Evolutionary conservation across 92 coral and sea anemone species (phyloP).

Genomic region (Epizoanthus fatuus): DNA sequence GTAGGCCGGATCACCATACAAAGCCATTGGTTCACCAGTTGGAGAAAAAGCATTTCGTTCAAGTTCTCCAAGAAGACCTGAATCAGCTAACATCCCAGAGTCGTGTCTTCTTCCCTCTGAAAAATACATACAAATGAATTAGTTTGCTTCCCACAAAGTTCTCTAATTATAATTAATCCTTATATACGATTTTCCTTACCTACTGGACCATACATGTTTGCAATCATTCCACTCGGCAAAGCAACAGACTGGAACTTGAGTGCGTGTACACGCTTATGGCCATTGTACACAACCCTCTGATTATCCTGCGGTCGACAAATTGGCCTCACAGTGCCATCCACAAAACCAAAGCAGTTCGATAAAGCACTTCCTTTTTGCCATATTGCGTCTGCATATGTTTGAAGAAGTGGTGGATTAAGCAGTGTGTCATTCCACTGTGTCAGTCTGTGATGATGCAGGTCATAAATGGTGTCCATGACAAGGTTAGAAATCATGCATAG

Average conservation of each 20-base stretch:
- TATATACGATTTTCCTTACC: not conserved
- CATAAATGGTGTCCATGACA: not conserved
- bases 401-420: not conserved
- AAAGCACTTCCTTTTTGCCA: not conserved
- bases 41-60: conserved; percentile 3
- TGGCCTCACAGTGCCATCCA: conserved; percentile 2
- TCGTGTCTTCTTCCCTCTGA: conserved; percentile 17
- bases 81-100: not conserved
- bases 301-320: conserved; percentile 9
- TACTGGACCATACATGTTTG: conserved; percentile 19
- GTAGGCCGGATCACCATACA: conserved; percentile 1
- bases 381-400: not conserved
- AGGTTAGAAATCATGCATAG: not conserved
- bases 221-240: conserved; percentile 1
- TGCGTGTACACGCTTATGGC: not conserved
- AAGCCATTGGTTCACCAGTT: conserved; percentile 8
- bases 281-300: conserved; percentile 5
- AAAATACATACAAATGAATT: not conserved
- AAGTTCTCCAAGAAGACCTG: not conserved
- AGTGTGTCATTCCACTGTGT: conserved; percentile 6
- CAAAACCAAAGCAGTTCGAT: conserved; percentile 5
- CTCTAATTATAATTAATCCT: not conserved
- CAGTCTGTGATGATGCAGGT: conserved; percentile 2
- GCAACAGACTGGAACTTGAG: conserved; percentile 12
- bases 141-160: not conserved